A percentile compares a stretch with the other conserved stretches of the same genome.
Conservation (phyloP, 2,888 invertebrate species). For the Chrysomela aeneicollis region DNA sequence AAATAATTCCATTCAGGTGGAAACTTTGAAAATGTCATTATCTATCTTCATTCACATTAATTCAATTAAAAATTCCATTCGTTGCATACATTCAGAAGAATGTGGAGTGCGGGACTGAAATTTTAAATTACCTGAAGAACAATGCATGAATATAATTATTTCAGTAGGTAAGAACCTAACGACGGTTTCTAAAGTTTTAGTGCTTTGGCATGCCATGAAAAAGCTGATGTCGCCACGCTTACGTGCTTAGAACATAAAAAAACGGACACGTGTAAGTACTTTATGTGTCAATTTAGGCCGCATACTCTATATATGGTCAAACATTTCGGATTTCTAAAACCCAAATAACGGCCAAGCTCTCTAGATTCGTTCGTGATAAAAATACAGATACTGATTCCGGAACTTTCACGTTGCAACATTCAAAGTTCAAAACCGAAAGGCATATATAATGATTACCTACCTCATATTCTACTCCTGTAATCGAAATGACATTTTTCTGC, state of each 20-base stretch:
- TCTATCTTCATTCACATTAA: background rate
- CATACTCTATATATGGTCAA: background rate
- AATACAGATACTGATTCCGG: background rate
- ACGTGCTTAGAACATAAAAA: background rate
- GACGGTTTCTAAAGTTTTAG: background rate
- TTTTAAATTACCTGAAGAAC: background rate
- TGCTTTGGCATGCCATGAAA: conserved; percentile 2
- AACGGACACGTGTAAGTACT: conserved; percentile 3
- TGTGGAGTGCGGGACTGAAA: background rate
- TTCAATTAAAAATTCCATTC: background rate
- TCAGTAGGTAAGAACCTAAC: background rate
- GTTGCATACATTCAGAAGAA: background rate
- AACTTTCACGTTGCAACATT: background rate
- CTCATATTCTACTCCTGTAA: no score
- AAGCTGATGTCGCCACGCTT: background rate
- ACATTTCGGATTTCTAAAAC: conserved; percentile 2
- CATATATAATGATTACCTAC: no score
- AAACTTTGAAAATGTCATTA: background rate
- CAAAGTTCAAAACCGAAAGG: no score
- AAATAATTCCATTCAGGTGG: no score
- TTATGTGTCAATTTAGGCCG: background rate
- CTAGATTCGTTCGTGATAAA: conserved; percentile 2
- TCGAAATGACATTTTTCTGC: no score
- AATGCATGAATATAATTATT: background rate
- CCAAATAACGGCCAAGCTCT: background rate